Conservation (phyloP, 1,140 invertebrate species). For the Musca domestica region DNA sequence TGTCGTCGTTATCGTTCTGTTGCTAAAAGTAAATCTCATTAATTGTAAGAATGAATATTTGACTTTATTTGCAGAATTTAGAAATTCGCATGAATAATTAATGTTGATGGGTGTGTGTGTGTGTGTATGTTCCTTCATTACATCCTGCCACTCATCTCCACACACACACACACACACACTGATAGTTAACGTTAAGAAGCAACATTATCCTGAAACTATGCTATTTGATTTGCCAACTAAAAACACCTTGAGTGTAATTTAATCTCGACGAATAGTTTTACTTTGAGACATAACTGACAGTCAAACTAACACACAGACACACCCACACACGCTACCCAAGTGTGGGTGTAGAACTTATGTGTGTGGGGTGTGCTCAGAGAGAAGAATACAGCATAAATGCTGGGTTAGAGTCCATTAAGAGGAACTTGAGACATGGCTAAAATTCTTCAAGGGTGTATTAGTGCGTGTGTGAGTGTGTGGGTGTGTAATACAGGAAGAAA, state of each 20-base stretch:
- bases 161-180: background rate
- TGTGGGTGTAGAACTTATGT: too few relatives aligned
- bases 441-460: slow-evolving; percentile 4
- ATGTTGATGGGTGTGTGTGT: background rate
- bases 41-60: background rate
- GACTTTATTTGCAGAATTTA: background rate
- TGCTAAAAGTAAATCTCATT: too few relatives aligned
- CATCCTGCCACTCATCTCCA: background rate
- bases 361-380: background rate
- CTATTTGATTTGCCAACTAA: slow-evolving; percentile 2
- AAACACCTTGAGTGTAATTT: slow-evolving; percentile 13
- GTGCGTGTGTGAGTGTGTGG: background rate
- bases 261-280: slow-evolving; percentile 17
- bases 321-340: background rate
- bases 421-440: background rate
- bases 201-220: background rate
- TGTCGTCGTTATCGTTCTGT: too few relatives aligned
- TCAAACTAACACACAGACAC: background rate
- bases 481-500: background rate
- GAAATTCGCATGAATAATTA: background rate
- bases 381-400: background rate
- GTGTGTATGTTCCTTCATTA: background rate
- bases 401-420: slow-evolving; percentile 16
- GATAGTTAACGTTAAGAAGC: background rate
- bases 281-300: too few relatives aligned